A percentile compares a stretch with the other conserved stretches of the same genome.
These are phyloP conservation scores for Chromoteleia sp. DNA, from an alignment of 2,888 invertebrate genomes.

Conservation along the genomic window DNA sequence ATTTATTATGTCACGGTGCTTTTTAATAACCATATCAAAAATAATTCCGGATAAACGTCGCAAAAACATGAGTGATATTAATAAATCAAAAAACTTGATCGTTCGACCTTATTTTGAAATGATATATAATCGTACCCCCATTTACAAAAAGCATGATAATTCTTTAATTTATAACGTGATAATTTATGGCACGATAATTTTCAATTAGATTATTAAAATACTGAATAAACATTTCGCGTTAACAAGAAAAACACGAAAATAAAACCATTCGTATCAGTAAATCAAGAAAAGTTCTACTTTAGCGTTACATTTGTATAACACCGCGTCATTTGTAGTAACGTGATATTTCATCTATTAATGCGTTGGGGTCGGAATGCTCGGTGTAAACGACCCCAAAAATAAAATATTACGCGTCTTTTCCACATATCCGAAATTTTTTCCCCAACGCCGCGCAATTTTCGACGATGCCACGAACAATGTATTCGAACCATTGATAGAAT, in stretches of 20 bases:
- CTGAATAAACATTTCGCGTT: no score
- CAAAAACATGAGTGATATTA: no score
- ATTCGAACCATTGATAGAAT: constrained; percentile 27
- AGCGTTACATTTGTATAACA: constrained; percentile 26
- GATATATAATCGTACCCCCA: no score
- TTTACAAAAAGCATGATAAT: no score
- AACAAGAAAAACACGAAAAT: background rate
- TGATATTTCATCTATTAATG: constrained; percentile 62
- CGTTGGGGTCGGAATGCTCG: constrained; percentile 23
- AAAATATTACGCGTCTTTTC: constrained; percentile 28
- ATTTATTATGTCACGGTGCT: no score
- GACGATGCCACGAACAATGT: background rate
- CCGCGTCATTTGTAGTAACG: constrained; percentile 18
- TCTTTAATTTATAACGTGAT: no score
- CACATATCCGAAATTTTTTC: background rate
- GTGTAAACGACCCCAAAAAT: constrained; percentile 31
- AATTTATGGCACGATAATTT: no score
- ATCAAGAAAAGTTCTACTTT: constrained; percentile 8
- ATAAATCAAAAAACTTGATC: no score
- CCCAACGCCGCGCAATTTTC: constrained; percentile 6
- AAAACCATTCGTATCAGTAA: constrained; percentile 3
- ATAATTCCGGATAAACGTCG: no score
- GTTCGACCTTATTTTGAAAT: no score
- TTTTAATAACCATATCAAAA: no score
- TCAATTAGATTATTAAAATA: no score